Evolutionary conservation across 2,888 invertebrate species (phyloP).

Genomic region (Deilephila elpenor): DNA sequence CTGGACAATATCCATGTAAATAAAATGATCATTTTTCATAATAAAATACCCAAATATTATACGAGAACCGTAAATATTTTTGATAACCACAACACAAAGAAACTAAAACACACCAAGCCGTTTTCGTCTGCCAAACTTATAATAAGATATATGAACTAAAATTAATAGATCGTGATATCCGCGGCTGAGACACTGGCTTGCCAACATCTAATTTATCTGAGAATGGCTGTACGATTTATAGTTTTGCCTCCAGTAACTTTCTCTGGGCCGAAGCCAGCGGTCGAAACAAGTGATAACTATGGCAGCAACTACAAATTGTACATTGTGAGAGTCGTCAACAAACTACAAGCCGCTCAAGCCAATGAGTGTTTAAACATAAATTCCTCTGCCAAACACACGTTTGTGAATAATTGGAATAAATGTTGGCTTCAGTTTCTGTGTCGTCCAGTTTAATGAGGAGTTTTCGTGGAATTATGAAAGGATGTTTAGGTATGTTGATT

Average conservation of each 20-base stretch:
- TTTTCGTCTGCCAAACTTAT: background rate
- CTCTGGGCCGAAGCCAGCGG: constrained; percentile 33
- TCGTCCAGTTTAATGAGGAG: background rate
- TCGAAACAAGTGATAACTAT: constrained; percentile 22
- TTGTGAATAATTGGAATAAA: constrained; percentile 18
- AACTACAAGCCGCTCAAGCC: background rate
- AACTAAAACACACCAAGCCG: background rate
- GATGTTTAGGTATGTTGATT: background rate
- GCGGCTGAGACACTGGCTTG: constrained; percentile 39
- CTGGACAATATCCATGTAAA: too few relatives aligned
- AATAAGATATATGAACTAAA: constrained; percentile 39
- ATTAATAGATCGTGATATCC: constrained; percentile 52
- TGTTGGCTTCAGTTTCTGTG: constrained; percentile 2
- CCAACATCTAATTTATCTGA: constrained; percentile 58
- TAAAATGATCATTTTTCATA: too few relatives aligned
- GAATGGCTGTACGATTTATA: constrained; percentile 38
- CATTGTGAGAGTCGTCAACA: constrained; percentile 4
- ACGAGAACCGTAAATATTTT: background rate
- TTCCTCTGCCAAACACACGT: constrained; percentile 14
- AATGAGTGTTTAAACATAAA: constrained; percentile 15
- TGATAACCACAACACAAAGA: background rate
- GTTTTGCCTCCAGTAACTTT: constrained; percentile 46
- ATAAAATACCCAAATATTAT: background rate
- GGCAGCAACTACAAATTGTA: constrained; percentile 13
- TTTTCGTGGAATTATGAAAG: background rate